These are phyloP conservation scores for Drosophila emarginata DNA, from an alignment of 2,888 invertebrate genomes.

Conservation along the genomic window DNA sequence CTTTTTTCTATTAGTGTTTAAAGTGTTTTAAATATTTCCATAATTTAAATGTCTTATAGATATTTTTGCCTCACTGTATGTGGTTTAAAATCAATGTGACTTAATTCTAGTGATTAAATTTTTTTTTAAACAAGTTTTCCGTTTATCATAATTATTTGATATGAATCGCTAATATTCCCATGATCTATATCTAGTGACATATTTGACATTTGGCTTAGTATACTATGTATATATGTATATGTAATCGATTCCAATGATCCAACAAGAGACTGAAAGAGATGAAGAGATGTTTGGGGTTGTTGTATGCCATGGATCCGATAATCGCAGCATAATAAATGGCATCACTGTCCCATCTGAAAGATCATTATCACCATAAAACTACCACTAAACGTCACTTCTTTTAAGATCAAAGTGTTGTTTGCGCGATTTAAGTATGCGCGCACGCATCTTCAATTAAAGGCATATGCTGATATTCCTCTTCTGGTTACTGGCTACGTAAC, in stretches of 20 bases:
- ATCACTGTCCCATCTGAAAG: constrained; percentile 81
- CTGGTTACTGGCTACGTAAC: constrained; percentile 25
- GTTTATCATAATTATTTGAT: too few species aligned
- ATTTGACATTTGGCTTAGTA: not conserved
- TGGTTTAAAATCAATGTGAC: too few species aligned
- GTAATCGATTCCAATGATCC: too few species aligned
- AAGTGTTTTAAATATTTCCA: too few species aligned
- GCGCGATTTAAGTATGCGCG: constrained; percentile 79
- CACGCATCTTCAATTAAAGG: constrained; percentile 79
- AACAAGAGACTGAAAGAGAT: not conserved
- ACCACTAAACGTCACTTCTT: constrained; percentile 82
- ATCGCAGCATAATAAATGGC: constrained; percentile 79
- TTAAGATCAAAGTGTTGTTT: constrained; percentile 82
- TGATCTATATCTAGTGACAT: not conserved
- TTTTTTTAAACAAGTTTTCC: too few species aligned
- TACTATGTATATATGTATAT: constrained; percentile 13
- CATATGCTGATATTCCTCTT: constrained; percentile 50
- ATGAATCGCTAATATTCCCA: too few species aligned
- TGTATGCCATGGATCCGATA: constrained; percentile 40
- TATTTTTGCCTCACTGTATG: too few species aligned
- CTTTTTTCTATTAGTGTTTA: too few species aligned
- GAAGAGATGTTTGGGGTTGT: not conserved
- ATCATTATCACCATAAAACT: constrained; percentile 81
- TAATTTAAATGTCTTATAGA: too few species aligned
- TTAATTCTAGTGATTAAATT: too few species aligned